Conservation (phyloP, 1,140 invertebrate species). For the Leptoteleia sp. region DNA sequence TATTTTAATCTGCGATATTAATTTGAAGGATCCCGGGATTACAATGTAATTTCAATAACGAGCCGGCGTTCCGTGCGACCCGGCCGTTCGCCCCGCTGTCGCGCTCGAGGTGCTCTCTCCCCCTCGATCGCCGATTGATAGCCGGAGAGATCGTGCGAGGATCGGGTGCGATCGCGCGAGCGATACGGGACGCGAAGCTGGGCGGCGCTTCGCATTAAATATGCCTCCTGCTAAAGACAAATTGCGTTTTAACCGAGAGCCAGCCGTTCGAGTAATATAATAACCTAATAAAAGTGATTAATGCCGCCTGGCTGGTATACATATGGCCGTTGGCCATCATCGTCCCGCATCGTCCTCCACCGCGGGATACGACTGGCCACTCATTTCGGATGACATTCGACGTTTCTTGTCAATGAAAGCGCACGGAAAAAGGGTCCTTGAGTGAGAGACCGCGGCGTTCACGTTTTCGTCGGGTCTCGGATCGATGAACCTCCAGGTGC, state of each 20-base stretch:
- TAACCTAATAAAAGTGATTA: constrained; percentile 78
- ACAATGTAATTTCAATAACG: too few species aligned
- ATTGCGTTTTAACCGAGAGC: constrained; percentile 75
- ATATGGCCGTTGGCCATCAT: constrained; percentile 47
- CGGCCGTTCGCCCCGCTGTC: too few species aligned
- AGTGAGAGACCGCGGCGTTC: constrained; percentile 7
- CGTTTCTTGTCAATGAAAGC: constrained; percentile 51
- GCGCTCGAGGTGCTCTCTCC: too few species aligned
- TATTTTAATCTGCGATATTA: too few species aligned
- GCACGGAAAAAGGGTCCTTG: constrained; percentile 32
- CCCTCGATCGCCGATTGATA: constrained; percentile 68
- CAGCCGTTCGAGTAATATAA: constrained; percentile 74
- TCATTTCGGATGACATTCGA: constrained; percentile 41
- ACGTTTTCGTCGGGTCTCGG: constrained; percentile 9
- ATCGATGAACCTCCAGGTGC: constrained; percentile 10
- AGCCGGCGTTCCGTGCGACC: too few species aligned
- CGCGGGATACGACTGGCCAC: constrained; percentile 35
- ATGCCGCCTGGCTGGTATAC: constrained; percentile 48
- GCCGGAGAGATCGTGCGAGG: constrained; percentile 55
- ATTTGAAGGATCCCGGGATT: too few species aligned
- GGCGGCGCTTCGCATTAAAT: constrained; percentile 73
- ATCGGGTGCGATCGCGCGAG: constrained; percentile 52
- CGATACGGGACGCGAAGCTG: constrained; percentile 39
- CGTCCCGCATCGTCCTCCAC: constrained; percentile 19
- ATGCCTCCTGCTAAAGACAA: constrained; percentile 73